These are phyloP conservation scores for Cotesia typhae DNA, from an alignment of 1,140 invertebrate species.

Conservation along the genomic window DNA sequence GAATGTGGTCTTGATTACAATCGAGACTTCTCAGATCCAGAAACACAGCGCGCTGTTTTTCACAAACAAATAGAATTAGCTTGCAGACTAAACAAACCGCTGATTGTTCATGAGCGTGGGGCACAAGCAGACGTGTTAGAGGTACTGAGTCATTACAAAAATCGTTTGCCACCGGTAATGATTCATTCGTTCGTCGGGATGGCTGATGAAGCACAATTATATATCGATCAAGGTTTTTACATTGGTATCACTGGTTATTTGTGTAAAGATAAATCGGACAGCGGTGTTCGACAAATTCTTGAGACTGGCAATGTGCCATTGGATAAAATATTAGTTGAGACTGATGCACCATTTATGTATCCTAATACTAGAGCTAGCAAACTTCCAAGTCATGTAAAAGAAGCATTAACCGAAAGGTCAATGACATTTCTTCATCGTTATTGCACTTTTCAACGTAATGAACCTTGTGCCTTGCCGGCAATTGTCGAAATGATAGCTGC, in stretches of 20 bases:
- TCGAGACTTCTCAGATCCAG: conserved; percentile 90
- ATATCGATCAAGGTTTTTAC: conserved; percentile 89
- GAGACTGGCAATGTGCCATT: conserved; percentile 83
- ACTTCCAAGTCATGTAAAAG: conserved; percentile 85
- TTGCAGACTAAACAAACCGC: conserved; percentile 85
- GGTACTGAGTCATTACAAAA: conserved; percentile 67
- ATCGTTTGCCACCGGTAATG: conserved; percentile 80
- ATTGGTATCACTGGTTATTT: conserved; percentile 88
- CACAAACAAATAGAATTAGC: conserved; percentile 90
- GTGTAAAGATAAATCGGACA: conserved; percentile 94
- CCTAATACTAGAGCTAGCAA: conserved; percentile 94
- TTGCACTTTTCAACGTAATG: conserved; percentile 95
- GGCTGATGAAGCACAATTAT: conserved; percentile 81
- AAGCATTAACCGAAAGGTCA: conserved; percentile 86
- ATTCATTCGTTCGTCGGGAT: conserved; percentile 95
- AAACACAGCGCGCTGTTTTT: conserved; percentile 87
- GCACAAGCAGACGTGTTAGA: conserved; percentile 83
- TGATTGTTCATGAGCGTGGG: conserved; percentile 91
- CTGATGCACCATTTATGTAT: conserved; percentile 96
- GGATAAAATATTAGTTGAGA: conserved; percentile 87
- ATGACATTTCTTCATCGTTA: conserved; percentile 76
- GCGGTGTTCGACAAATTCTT: conserved; percentile 84
- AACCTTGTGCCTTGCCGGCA: conserved; percentile 91
- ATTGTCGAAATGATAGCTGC: conserved; percentile 94
- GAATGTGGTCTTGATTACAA: conserved; percentile 96